Base-by-base conservation (phyloP, 2,797 vertebrate species). In the Spheniscus humboldti region DNA sequence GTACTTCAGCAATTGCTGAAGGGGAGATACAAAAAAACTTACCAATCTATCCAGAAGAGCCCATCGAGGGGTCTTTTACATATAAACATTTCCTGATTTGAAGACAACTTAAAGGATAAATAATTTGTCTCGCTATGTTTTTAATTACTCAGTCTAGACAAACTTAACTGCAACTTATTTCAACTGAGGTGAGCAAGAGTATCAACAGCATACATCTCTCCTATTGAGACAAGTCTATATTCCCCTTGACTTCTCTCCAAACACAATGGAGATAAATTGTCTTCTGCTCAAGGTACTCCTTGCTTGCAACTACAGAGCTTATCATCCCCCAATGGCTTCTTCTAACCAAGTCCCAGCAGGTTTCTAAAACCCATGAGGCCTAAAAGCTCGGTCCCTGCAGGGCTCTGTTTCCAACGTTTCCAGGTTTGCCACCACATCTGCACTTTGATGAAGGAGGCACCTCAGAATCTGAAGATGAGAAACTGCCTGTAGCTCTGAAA, bases 81-180 rank as follows among this genome's bases (percentile, higher is more conserved):
- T 73, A 27, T 37, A 86, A 92, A 90, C 28, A 69, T 76, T 77
- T 88, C 64, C 68, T 80, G 31, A 86, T 80, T 80, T 90, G 63
- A 88, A 82, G 88, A 80, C 22, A 91, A 39, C 39, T 48, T 92
- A 85, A 71, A 74, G 64, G 35, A 79, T 68, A 94, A 92, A 91
- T 88, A 73, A 80, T 88, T 88, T 92, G 64, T 63, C 35, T 82
- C 25, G 16, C 27, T 77, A 83, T 59, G 48, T 52, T 94, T 92
- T 91, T 90, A 94, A 88, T 90, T 95, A 85, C 35, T 85, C 31
- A 53, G n/a, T 67, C 72, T 86, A 91, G 85, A 95, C 78, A 83
- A 91, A 31, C 64, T 64, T 80, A 90, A 87, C 56, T 80, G 35
- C 28, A 80, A 60, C 67, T 82, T 93, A 71, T 88, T 90, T 92